Conservation (phyloP, 1,140 invertebrate species). For the Meloidogyne chitwoodi region DNA sequence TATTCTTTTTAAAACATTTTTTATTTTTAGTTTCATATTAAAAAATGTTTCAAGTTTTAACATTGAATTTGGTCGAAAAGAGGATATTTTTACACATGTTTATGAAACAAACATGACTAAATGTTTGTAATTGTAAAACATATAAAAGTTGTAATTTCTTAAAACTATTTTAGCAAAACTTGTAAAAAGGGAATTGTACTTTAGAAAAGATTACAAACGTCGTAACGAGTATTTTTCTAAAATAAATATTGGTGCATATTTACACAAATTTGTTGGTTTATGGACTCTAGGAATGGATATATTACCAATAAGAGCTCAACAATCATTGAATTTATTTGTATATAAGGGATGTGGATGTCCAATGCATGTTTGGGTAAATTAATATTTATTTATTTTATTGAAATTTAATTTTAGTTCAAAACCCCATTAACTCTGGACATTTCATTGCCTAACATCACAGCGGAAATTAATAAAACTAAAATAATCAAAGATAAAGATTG, state of each 20-base stretch:
- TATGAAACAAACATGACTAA: background rate
- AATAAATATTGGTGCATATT: background rate
- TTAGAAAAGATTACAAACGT: background rate
- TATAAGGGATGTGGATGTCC: background rate
- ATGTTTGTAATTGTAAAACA: background rate
- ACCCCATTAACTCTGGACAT: background rate
- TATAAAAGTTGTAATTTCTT: background rate
- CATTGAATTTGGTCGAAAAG: background rate
- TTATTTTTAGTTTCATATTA: too few species aligned
- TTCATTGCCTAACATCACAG: background rate
- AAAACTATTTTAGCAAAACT: background rate
- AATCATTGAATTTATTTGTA: background rate
- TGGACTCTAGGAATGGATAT: constrained; percentile 14
- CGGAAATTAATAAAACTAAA: background rate
- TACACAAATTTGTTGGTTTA: background rate
- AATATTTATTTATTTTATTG: too few species aligned
- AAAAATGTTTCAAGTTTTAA: too few species aligned
- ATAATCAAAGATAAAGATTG: background rate
- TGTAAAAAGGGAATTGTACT: too few species aligned
- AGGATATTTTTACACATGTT: background rate
- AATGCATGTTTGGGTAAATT: background rate
- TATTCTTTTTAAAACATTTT: too few species aligned
- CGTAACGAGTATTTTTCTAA: background rate
- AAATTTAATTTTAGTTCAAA: background rate
- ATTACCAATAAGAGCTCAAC: background rate